Evolutionary conservation across 2,797 vertebrate species (phyloP).

Genomic region (Bryconaethiops microstoma): DNA sequence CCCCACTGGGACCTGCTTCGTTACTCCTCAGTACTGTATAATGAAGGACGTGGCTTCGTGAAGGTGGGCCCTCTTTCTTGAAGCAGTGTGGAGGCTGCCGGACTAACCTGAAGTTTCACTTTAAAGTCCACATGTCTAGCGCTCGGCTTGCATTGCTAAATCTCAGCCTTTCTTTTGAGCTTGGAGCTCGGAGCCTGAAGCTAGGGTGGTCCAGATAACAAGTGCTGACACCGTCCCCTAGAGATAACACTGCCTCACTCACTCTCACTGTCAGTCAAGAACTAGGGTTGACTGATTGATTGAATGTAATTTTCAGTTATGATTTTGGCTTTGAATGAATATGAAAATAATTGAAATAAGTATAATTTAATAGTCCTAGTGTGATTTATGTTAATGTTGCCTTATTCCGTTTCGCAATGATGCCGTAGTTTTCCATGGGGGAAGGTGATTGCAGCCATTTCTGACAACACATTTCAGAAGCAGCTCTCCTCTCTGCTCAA

Average conservation of each 20-base stretch:
- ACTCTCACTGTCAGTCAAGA: neutral
- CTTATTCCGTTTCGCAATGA: no score
- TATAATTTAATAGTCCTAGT: no score
- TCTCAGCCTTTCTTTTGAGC: neutral
- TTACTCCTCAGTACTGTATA: neutral
- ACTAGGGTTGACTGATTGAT: no score
- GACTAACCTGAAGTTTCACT: slow-evolving; percentile 36
- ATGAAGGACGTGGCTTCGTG: neutral
- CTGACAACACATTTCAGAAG: no score
- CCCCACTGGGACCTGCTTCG: slow-evolving; percentile 36
- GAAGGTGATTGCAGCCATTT: no score
- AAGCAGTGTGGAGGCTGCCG: neutral
- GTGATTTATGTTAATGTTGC: no score
- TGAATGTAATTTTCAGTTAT: no score
- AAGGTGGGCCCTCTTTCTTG: slow-evolving; percentile 12
- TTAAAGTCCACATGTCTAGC: neutral
- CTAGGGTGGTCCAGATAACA: slow-evolving; percentile 22
- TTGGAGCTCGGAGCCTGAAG: slow-evolving; percentile 6
- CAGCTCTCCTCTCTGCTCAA: no score
- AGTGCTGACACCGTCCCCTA: slow-evolving; percentile 50
- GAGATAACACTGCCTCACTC: neutral
- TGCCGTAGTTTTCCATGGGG: no score
- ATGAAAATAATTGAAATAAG: no score
- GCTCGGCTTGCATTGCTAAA: slow-evolving; percentile 32
- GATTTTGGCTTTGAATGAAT: no score